These are phyloP conservation scores for Forbesichthys agassizii DNA, from an alignment of 2,113 vertebrate species.

Conservation along the genomic window DNA sequence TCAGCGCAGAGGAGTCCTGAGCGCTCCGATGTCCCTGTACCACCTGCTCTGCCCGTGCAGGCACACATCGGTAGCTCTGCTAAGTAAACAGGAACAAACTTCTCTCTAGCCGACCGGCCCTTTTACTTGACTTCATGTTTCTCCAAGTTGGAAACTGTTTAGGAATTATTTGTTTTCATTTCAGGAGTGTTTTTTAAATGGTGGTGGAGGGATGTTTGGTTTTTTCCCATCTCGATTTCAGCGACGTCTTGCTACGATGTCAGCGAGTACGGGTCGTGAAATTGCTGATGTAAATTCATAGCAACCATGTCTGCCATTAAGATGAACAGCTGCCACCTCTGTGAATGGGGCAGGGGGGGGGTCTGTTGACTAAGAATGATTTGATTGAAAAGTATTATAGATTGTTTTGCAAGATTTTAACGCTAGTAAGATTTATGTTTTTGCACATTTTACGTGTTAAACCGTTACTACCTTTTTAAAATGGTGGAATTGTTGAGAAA, in stretches of 20 bases:
- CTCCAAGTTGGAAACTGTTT: no score
- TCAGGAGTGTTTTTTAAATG: no score
- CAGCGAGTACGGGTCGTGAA: neutral
- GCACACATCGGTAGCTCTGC: no score
- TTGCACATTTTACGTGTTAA: slow-evolving; percentile 69
- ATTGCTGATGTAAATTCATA: neutral
- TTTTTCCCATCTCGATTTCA: neutral
- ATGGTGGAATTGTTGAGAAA: slow-evolving; percentile 37
- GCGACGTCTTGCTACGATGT: neutral
- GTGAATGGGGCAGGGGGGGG: neutral
- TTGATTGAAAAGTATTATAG: slow-evolving; percentile 23
- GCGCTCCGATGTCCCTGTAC: neutral
- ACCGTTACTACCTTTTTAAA: slow-evolving; percentile 35
- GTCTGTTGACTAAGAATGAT: slow-evolving; percentile 14
- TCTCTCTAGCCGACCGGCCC: no score
- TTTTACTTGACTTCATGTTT: no score
- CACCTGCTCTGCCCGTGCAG: neutral
- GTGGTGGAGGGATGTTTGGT: neutral
- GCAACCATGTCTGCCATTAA: slow-evolving; percentile 13
- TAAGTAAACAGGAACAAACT: no score
- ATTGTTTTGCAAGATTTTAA: slow-evolving; percentile 15
- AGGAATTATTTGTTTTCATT: no score
- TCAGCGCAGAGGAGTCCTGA: slow-evolving; percentile 78
- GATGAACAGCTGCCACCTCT: neutral
- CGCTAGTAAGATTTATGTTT: slow-evolving; percentile 24